Conservation (phyloP, 2,888 invertebrate species). For the Sepioteuthis lessoniana region DNA sequence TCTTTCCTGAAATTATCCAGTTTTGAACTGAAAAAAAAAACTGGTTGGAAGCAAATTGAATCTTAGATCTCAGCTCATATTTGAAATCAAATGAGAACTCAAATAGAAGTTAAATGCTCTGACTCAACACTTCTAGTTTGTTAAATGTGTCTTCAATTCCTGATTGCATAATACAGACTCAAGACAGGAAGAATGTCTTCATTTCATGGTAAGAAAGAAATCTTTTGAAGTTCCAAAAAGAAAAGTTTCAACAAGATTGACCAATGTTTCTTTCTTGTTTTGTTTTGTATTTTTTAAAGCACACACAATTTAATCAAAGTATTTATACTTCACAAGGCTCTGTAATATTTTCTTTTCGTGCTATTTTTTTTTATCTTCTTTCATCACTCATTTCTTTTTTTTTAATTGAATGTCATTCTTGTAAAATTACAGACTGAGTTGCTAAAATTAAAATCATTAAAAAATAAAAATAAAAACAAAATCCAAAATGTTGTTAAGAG, state of each 20-base stretch:
- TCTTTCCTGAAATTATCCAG: background rate
- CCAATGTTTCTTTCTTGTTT: background rate
- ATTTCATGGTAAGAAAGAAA: background rate
- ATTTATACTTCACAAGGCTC: background rate
- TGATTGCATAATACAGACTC: conserved; percentile 4
- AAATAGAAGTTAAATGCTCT: background rate
- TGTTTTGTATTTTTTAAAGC: background rate
- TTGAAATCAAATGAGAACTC: background rate
- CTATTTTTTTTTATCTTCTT: background rate
- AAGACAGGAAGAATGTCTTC: background rate
- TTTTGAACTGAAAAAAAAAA: background rate
- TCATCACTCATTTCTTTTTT: background rate
- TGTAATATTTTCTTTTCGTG: background rate
- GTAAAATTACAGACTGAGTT: background rate
- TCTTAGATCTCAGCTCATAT: background rate
- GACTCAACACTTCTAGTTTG: background rate
- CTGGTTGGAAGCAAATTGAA: background rate
- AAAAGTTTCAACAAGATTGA: background rate
- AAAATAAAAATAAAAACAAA: background rate
- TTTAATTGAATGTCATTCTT: background rate
- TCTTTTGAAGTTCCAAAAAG: conserved; percentile 1
- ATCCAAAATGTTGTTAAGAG: background rate
- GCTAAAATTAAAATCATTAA: background rate
- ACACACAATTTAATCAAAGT: background rate
- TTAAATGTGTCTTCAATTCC: background rate